Conservation (phyloP, 2,113 vertebrate genomes). For the Rhadina sibilatrix region DNA sequence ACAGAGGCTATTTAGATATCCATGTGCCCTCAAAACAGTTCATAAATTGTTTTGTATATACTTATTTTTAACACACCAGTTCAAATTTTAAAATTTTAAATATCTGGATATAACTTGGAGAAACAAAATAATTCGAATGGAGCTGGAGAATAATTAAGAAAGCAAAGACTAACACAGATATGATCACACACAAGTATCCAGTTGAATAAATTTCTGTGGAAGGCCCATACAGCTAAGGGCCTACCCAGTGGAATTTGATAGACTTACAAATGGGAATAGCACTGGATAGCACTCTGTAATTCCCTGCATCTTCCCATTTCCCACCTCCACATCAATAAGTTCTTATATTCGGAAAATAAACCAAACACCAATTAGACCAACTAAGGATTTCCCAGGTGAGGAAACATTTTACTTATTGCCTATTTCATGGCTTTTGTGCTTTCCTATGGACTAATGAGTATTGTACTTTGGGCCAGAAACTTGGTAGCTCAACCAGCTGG, state of each 20-base stretch:
- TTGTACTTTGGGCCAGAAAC: background rate
- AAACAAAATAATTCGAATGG: background rate
- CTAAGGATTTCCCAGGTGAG: background rate
- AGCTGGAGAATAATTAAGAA: background rate
- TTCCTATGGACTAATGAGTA: background rate
- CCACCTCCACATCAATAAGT: background rate
- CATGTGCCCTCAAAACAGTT: background rate
- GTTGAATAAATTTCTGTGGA: background rate
- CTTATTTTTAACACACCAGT: background rate
- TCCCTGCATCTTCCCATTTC: background rate
- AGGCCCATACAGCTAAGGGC: background rate
- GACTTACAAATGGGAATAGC: background rate
- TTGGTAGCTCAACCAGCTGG: background rate
- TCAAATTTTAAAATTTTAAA: background rate
- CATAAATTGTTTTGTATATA: background rate
- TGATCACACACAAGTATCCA: background rate
- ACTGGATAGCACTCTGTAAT: background rate
- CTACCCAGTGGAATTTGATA: background rate
- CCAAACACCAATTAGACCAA: background rate
- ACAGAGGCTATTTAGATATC: background rate
- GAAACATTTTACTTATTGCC: background rate
- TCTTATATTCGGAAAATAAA: background rate
- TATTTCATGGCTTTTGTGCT: background rate
- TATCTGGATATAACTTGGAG: background rate
- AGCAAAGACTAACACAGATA: background rate